Evolutionary conservation across 2,888 invertebrate species (phyloP).

Genomic region (Tromatobia lineatoria): DNA sequence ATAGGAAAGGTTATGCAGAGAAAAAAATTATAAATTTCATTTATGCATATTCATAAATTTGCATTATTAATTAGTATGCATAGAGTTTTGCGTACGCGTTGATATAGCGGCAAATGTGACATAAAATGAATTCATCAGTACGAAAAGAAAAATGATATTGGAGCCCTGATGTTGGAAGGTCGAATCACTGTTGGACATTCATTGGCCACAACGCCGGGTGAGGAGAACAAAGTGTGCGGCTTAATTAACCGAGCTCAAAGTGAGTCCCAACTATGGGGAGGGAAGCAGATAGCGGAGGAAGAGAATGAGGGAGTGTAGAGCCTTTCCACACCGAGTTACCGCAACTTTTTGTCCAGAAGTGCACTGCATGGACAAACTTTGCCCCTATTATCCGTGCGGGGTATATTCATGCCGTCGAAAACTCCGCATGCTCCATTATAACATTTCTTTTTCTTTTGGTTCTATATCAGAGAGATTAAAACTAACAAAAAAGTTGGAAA

Average conservation of each 20-base stretch:
- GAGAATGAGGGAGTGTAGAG: constrained; percentile 4
- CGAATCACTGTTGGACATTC: constrained; percentile 29
- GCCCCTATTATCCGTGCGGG: constrained; percentile 29
- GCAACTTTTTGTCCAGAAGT: constrained; percentile 50
- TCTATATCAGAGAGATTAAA: not conserved
- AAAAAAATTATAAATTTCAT: not conserved
- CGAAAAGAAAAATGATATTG: not conserved
- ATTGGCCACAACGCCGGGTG: constrained; percentile 27
- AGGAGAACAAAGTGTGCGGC: constrained; percentile 32
- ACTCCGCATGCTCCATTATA: constrained; percentile 11
- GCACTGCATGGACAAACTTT: constrained; percentile 45
- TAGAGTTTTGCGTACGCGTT: not conserved
- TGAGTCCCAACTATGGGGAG: constrained; percentile 21
- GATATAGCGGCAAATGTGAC: not conserved
- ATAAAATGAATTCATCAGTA: not conserved
- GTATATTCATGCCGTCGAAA: constrained; percentile 12
- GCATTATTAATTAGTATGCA: not conserved
- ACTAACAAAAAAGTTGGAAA: too few species aligned
- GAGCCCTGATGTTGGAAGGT: constrained; percentile 19
- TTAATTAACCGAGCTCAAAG: constrained; percentile 60
- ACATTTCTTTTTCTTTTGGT: not conserved
- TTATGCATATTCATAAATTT: not conserved
- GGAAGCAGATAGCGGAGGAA: not conserved
- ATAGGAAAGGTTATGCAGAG: not conserved
- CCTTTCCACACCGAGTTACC: constrained; percentile 46